Base-by-base conservation (phyloP, 2,113 vertebrate genomes). In the Melanerpes formicivorus region DNA sequence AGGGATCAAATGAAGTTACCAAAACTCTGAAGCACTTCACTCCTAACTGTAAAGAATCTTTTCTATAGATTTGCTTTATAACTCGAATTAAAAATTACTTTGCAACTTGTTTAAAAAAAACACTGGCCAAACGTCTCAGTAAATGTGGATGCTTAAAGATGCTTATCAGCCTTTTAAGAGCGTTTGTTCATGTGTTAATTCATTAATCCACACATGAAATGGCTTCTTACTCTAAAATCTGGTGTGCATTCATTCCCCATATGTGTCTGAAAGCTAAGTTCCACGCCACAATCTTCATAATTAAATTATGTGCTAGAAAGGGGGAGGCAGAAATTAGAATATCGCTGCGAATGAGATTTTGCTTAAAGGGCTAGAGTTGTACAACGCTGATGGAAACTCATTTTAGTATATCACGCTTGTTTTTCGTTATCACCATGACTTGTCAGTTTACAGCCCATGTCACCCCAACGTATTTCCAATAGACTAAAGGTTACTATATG, bases 211-310 rank as follows among this genome's bases (percentile, higher is more conserved):
- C 6, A 64, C n/a, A 65, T 4, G 23, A 93, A 93, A 93, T 63
- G 23, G 69, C 29, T 90, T 62, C 87, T 87, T 82, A 78, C 59
- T 77, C 25, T 70, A 55, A 88, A 81, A 72, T 91, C 70, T 91
- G 85, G 63, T 25, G 87, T 58, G 78, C 55, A 81, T 62, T 78
- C 40, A 75, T 59, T 81, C 63, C 42, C 75, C 80, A 81, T 44
- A 82, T 46, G 76, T 0, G 0, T 64, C 26, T 88, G 72, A 93
- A 92, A 77, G 62, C 14, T 10, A 78, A 91, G 23, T 90, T 95
- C 84, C 73, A 72, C 18, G 69, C 91, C 67, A 87, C 48, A 90
- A 62, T 44, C 72, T 77, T 87, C 62, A 32, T 88, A 90, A 94
- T 50, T 85, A 65, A 93, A 85, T 82, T 94, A 92, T 14, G 59